phyloP scores from a whole-genome alignment of 2,888 invertebrate genomes.

The Limnephilus marmoratus region DNA sequence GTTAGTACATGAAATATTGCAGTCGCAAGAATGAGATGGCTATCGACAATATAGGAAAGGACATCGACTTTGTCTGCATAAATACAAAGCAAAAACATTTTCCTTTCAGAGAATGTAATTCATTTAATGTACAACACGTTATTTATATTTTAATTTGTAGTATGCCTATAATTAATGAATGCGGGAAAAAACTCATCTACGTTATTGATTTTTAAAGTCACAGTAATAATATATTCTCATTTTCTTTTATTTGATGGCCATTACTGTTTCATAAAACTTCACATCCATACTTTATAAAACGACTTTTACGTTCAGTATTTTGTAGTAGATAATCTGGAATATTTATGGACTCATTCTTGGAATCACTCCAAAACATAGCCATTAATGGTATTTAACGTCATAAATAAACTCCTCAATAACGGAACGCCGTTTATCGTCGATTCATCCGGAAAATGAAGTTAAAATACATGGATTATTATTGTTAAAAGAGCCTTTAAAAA shows the following conservation, averaged over 20 bases:
- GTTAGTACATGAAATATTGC: no score
- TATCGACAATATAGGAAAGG: no score
- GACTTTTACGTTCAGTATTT: background rate
- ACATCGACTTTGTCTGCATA: no score
- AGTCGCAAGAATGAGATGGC: no score
- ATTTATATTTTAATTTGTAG: background rate
- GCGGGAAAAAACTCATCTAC: background rate
- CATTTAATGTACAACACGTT: background rate
- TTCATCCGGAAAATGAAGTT: conserved; percentile 8
- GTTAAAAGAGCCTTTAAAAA: background rate
- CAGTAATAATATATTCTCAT: background rate
- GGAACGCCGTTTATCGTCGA: background rate
- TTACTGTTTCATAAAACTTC: background rate
- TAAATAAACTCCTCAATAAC: conserved; percentile 20
- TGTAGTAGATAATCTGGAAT: conserved; percentile 22
- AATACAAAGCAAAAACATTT: no score
- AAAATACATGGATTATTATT: background rate
- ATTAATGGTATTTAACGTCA: conserved; percentile 39
- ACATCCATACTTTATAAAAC: background rate
- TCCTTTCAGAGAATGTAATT: no score
- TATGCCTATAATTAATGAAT: background rate
- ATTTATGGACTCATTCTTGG: conserved; percentile 30
- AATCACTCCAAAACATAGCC: conserved; percentile 41
- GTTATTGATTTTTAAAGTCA: background rate
- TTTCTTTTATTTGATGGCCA: background rate